Evolutionary conservation across 2,113 vertebrate species (phyloP).

Genomic region (Halichoerus grypus): DNA sequence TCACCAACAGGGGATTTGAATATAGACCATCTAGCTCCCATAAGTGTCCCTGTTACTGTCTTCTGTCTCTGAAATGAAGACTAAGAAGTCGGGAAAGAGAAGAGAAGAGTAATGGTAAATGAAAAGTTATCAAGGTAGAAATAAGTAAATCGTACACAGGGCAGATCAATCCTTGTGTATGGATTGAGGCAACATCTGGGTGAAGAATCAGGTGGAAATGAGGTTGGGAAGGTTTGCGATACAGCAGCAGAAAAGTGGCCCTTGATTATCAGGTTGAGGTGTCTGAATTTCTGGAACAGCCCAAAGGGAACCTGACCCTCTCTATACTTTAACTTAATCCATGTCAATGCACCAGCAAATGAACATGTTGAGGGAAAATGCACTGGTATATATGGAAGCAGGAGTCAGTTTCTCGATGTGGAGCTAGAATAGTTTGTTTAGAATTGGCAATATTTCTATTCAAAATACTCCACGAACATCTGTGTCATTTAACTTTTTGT

Average conservation of each 20-base stretch:
- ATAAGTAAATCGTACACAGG: background rate
- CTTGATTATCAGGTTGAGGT: background rate
- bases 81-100: background rate
- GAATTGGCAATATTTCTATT: background rate
- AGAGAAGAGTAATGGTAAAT: background rate
- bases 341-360: background rate
- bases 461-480: background rate
- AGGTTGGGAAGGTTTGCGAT: background rate
- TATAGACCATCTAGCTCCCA: background rate
- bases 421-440: background rate
- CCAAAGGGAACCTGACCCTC: background rate
- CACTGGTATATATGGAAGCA: background rate
- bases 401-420: background rate
- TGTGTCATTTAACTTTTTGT: background rate
- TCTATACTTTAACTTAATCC: background rate
- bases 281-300: background rate
- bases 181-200: background rate
- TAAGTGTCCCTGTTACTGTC: background rate
- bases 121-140: background rate
- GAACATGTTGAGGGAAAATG: background rate
- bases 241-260: background rate
- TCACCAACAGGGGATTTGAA: background rate
- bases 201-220: background rate
- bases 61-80: slow-evolving; percentile 11
- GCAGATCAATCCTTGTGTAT: background rate